Conservation (phyloP, 2,113 vertebrate genomes). For the zebrafish (Danio rerio) region GRCz12tu NC_133187.1:24083501-24084000, state of each 20-base stretch:
- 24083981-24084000: too few species aligned
- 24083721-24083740: not conserved
- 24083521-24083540: conserved; percentile 96
- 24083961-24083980: too few species aligned
- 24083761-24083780: not conserved
- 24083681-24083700: not conserved
- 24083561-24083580: conserved; percentile 97
- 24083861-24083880: not conserved
- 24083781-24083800: conserved; percentile 33
- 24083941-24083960: too few species aligned
- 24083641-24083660: conserved; percentile 87
- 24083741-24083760: not conserved
- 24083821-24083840: not conserved
- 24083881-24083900: not conserved
- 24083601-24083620: conserved; percentile 99
- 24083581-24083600: conserved; percentile 98
- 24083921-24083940: not conserved
- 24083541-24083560: conserved; percentile 93
- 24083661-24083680: not conserved
- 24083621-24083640: conserved; percentile 92
- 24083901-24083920: not conserved
- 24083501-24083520: conserved; percentile 97
- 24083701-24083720: not conserved
- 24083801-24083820: conserved; percentile 39
- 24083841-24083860: not conserved